Conservation (phyloP, 2,113 vertebrate genomes). For the Lophochroa leadbeateri region DNA sequence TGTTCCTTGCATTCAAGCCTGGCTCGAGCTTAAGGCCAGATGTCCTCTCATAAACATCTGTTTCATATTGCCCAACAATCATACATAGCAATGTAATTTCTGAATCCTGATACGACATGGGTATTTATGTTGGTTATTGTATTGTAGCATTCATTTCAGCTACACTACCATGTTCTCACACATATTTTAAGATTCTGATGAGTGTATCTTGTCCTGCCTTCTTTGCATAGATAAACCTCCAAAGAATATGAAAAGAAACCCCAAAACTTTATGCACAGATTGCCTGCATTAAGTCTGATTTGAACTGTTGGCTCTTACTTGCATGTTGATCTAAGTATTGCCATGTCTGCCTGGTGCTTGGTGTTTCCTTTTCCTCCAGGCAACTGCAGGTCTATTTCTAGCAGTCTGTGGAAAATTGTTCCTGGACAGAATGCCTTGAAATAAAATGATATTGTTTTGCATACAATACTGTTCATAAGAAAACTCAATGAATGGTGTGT, state of each 20-base stretch:
- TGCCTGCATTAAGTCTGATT: neutral
- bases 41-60: neutral
- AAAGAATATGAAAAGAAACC: neutral
- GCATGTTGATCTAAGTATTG: neutral
- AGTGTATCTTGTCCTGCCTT: neutral
- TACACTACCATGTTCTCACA: neutral
- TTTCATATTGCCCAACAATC: neutral
- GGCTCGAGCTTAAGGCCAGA: neutral
- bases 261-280: neutral
- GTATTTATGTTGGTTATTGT: neutral
- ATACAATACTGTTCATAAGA: neutral
- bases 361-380: neutral
- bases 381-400: neutral
- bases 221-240: neutral
- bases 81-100: neutral
- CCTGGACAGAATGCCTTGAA: neutral
- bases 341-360: neutral
- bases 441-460: neutral
- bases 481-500: neutral
- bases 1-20: neutral
- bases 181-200: neutral
- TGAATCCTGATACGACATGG: neutral
- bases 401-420: neutral
- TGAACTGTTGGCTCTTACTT: neutral
- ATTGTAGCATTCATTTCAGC: neutral